These are phyloP conservation scores for Anticlea derivata DNA, from an alignment of 2,888 invertebrate genomes.

Conservation along the genomic window DNA sequence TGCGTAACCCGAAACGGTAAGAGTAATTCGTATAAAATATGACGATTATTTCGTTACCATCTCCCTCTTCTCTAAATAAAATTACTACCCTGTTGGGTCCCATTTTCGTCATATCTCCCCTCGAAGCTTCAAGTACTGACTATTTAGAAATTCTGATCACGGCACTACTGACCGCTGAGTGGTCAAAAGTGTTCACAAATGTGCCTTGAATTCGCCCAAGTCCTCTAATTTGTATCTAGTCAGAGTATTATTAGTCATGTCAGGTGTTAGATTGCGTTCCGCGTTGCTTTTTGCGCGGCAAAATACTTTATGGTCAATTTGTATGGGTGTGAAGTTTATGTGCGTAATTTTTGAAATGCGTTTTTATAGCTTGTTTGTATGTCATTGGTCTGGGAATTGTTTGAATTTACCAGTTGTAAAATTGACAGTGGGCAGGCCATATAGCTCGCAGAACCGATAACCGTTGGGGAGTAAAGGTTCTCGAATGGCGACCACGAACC, in stretches of 20 bases:
- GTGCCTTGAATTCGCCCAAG: slow-evolving; percentile 49
- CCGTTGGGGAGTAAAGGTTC: too few species aligned
- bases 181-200: slow-evolving; percentile 40
- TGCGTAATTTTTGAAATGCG: slow-evolving; percentile 11
- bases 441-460: too few species aligned
- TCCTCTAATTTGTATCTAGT: slow-evolving; percentile 23
- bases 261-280: slow-evolving; percentile 18
- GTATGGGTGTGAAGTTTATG: slow-evolving; percentile 18
- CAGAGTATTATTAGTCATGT: slow-evolving; percentile 21
- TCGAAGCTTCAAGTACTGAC: slow-evolving; percentile 28
- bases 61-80: slow-evolving; percentile 59
- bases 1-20: slow-evolving; percentile 43
- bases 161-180: slow-evolving; percentile 54
- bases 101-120: slow-evolving; percentile 62
- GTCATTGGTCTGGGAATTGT: not conserved
- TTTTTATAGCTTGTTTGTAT: slow-evolving; percentile 7
- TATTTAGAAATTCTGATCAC: slow-evolving; percentile 54
- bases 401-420: not conserved
- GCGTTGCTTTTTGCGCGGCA: slow-evolving; percentile 14
- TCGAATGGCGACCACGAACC: too few species aligned
- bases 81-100: slow-evolving; percentile 61
- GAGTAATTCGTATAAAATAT: slow-evolving; percentile 57
- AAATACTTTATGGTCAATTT: slow-evolving; percentile 25
- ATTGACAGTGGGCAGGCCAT: too few species aligned
- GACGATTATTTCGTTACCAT: slow-evolving; percentile 66